These are phyloP conservation scores for Enteromius unitaeniatus DNA, from an alignment of 2,797 vertebrate species.

Conservation along the genomic window DNA sequence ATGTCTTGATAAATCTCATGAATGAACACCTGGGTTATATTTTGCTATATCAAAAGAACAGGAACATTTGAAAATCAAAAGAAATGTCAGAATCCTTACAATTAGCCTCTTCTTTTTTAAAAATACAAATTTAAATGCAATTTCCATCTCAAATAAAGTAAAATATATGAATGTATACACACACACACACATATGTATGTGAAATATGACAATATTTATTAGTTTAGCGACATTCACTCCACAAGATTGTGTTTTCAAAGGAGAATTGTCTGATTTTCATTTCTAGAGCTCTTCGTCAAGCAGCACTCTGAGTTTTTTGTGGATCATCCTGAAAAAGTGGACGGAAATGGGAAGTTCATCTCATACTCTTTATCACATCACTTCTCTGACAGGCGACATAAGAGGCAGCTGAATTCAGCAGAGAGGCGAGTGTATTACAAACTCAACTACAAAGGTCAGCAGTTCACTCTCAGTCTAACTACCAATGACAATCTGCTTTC, in stretches of 20 bases:
- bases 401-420: conserved; percentile 73
- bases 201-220: neutral
- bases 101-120: neutral
- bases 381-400: conserved; percentile 70
- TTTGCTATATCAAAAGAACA: neutral
- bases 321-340: conserved; percentile 85
- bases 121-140: no score
- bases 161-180: neutral
- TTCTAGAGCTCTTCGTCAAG: conserved; percentile 77
- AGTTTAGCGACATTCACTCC: neutral
- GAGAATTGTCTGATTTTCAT: conserved; percentile 41
- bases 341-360: conserved; percentile 81
- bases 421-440: conserved; percentile 83
- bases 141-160: neutral
- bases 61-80: neutral
- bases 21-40: neutral
- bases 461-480: conserved; percentile 87
- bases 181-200: no score
- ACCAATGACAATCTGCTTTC: conserved; percentile 82
- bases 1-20: neutral
- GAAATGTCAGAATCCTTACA: neutral
- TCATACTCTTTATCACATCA: conserved; percentile 83
- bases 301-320: conserved; percentile 77
- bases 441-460: conserved; percentile 77
- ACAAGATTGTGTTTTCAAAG: neutral